These are phyloP conservation scores for Uloborus plumipes DNA, from an alignment of 2,888 invertebrate genomes.

Conservation along the genomic window DNA sequence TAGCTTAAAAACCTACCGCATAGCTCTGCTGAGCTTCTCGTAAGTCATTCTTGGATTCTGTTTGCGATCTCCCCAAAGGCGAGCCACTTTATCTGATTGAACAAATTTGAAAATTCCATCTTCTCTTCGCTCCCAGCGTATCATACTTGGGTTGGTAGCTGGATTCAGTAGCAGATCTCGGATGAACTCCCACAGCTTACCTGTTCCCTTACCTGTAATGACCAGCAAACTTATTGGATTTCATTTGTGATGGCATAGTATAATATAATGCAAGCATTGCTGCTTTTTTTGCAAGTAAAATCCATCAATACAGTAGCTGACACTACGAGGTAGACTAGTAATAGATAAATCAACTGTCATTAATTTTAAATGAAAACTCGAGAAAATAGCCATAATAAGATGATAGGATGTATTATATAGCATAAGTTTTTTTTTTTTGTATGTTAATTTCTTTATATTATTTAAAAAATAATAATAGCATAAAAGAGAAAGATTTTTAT, in stretches of 20 bases:
- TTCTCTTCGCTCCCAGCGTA: constrained; percentile 89
- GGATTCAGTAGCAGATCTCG: constrained; percentile 83
- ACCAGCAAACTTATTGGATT: constrained; percentile 4
- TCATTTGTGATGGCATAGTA: background rate
- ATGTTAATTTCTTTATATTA: too few relatives aligned
- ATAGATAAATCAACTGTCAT: too few relatives aligned
- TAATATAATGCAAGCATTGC: background rate
- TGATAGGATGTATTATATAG: too few relatives aligned
- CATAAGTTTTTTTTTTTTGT: too few relatives aligned
- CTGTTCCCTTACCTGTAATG: constrained; percentile 71
- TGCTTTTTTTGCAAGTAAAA: background rate
- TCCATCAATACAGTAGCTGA: too few relatives aligned
- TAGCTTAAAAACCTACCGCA: constrained; percentile 76
- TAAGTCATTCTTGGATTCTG: constrained; percentile 92
- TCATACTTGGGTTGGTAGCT: constrained; percentile 83
- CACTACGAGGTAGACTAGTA: too few relatives aligned
- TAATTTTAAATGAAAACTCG: too few relatives aligned
- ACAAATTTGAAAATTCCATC: constrained; percentile 90
- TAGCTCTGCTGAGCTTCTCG: constrained; percentile 90
- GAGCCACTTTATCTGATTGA: constrained; percentile 86
- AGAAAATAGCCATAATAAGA: too few relatives aligned
- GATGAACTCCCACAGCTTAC: constrained; percentile 85
- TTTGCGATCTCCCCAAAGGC: constrained; percentile 88
- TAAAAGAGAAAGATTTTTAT: too few relatives aligned
- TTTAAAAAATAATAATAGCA: too few relatives aligned